Evolutionary conservation across 2,797 vertebrate genomes (phyloP).

Genomic region (Coregonus suidteri): DNA sequence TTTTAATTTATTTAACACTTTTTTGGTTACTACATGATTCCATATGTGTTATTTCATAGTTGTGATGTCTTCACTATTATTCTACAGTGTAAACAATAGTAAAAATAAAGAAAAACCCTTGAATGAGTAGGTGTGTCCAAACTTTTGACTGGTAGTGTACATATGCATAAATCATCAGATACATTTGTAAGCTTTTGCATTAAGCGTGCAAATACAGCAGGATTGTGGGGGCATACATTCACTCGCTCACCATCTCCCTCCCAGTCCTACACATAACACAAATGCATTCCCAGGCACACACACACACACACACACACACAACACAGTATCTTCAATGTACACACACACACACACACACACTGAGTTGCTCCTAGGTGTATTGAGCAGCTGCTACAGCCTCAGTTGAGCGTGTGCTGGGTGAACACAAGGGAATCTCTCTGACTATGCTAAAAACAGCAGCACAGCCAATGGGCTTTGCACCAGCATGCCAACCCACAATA

Average conservation of each 20-base stretch:
- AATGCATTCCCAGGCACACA: constrained; percentile 7
- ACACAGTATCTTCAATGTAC: too few species aligned
- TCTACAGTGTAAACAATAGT: too few species aligned
- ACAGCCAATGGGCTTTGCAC: constrained; percentile 22
- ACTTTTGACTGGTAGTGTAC: too few species aligned
- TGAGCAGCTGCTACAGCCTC: constrained; percentile 36
- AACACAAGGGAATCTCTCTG: constrained; percentile 17
- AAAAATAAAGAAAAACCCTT: too few species aligned
- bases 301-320: constrained; percentile 13
- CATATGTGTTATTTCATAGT: too few species aligned
- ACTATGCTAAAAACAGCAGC: constrained; percentile 20
- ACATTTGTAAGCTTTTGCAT: too few species aligned
- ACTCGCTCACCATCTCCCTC: neutral
- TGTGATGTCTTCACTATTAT: too few species aligned
- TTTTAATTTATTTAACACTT: too few species aligned
- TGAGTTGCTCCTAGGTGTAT: neutral
- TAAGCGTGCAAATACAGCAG: constrained; percentile 18
- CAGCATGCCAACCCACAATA: constrained; percentile 1
- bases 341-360: too few species aligned
- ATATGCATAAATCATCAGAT: too few species aligned
- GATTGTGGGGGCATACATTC: constrained; percentile 6
- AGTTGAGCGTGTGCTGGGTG: constrained; percentile 19
- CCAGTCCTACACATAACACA: neutral
- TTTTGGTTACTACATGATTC: too few species aligned
- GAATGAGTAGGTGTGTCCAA: too few species aligned